These are phyloP conservation scores for Temnothorax nylanderi DNA, from an alignment of 1,140 invertebrate species.

Conservation along the genomic window DNA sequence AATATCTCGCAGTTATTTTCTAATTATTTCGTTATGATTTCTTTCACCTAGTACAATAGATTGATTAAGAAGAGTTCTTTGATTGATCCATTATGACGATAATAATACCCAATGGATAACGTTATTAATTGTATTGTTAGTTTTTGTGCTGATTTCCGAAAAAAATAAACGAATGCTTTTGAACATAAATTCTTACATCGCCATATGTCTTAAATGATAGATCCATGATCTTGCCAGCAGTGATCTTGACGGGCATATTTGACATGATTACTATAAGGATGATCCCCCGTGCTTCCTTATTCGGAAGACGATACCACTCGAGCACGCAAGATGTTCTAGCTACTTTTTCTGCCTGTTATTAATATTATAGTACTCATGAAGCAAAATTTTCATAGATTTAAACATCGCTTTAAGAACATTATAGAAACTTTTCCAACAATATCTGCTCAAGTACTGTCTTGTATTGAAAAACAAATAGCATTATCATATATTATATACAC, in stretches of 20 bases:
- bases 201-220: slow-evolving; percentile 70
- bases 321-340: slow-evolving; percentile 60
- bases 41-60: not conserved
- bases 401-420: not conserved
- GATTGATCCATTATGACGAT: not conserved
- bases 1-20: not conserved
- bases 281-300: slow-evolving; percentile 52
- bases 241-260: slow-evolving; percentile 61
- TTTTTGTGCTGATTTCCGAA: too few relatives aligned
- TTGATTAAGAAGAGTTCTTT: not conserved
- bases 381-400: not conserved
- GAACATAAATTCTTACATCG: slow-evolving; percentile 47
- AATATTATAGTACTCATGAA: not conserved
- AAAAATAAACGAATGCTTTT: not conserved
- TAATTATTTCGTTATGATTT: slow-evolving; percentile 22
- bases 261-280: slow-evolving; percentile 71
- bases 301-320: slow-evolving; percentile 68
- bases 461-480: not conserved
- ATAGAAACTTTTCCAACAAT: not conserved
- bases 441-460: not conserved
- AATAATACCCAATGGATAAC: not conserved
- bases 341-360: slow-evolving; percentile 61
- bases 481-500: not conserved
- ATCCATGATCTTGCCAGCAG: slow-evolving; percentile 67
- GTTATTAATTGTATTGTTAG: not conserved